A percentile compares a stretch with the other conserved stretches of the same genome.
These are phyloP conservation scores for Mycalesis mineus DNA, from an alignment of 2,888 invertebrate genomes.

Conservation along the genomic window DNA sequence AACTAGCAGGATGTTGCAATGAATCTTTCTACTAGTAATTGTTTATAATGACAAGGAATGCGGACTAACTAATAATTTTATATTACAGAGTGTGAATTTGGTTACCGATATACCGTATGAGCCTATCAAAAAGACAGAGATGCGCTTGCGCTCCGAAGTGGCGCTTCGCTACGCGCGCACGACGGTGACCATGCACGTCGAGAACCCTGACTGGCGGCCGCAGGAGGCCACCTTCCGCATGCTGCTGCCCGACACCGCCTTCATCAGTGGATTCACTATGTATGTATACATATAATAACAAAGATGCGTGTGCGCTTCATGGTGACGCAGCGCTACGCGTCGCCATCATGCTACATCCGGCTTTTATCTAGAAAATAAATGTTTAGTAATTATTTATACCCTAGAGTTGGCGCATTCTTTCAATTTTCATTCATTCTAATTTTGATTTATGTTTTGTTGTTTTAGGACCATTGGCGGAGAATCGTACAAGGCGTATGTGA, in stretches of 20 bases:
- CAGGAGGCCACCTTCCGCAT: conserved; percentile 82
- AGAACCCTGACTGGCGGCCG: conserved; percentile 77
- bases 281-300: conserved; percentile 46
- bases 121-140: background rate
- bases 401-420: too few species aligned
- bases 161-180: conserved; percentile 1
- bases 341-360: too few species aligned
- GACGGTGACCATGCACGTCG: conserved; percentile 60
- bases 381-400: too few species aligned
- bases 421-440: too few species aligned
- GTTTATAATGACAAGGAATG: too few species aligned
- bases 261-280: conserved; percentile 84
- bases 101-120: background rate
- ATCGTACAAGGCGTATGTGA: conserved; percentile 80
- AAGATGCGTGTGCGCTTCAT: too few species aligned
- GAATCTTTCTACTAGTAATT: too few species aligned
- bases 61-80: background rate
- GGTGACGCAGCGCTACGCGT: too few species aligned
- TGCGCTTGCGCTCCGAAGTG: background rate
- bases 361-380: too few species aligned
- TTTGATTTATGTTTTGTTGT: conserved; percentile 14
- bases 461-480: conserved; percentile 80
- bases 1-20: too few species aligned
- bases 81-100: background rate
- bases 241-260: conserved; percentile 83